phyloP scores from a whole-genome alignment of 2,113 vertebrate genomes.

The Xenopus tropicalis region UCB_Xtro_10.0 CM004447.2:114584001-114584500 shows the following conservation, averaged over 20 bases:
- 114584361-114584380: constrained; percentile 4
- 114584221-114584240: not conserved
- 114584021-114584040: no score
- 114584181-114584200: no score
- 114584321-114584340: constrained; percentile 20
- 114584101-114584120: no score
- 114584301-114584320: constrained; percentile 5
- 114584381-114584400: constrained; percentile 8
- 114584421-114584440: not conserved
- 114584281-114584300: constrained; percentile 3
- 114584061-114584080: no score
- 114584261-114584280: constrained; percentile 2
- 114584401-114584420: constrained; percentile 5
- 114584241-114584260: not conserved
- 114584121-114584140: no score
- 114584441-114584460: not conserved
- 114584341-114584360: constrained; percentile 12
- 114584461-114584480: not conserved
- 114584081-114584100: no score
- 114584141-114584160: no score
- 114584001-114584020: no score
- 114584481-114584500: not conserved
- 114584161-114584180: no score
- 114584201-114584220: not conserved
- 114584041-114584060: no score